Evolutionary conservation across 2,113 vertebrate species (phyloP), one percentile per base, ranked within the genome.

Genomic region (Indicator indicator): DNA sequence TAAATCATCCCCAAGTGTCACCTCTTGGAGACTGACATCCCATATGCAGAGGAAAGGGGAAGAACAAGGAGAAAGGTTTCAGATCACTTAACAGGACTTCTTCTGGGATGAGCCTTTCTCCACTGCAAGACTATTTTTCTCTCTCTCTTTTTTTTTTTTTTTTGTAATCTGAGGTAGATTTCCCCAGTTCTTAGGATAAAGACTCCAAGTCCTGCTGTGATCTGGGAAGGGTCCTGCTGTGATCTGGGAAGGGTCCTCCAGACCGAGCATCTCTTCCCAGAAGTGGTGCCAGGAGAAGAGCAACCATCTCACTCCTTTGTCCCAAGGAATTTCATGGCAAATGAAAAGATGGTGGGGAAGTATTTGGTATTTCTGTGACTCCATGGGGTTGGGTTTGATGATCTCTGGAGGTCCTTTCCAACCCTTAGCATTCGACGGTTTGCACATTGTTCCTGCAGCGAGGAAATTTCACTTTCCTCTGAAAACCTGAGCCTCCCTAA

Each of bases 381-480:
- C 42, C 42, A 44, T 44, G 42, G 42, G 42, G 42, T 44, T 44
- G 42, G 15, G 42, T 13, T 16, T 6, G 42, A 44, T 44, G 42
- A 16, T 44, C 42, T 44, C 42, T 16, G 42, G 42, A 16, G 42
- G 42, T 44, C 42, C 42, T 14, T 44, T 44, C 42, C 42, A 44
- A 16, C 42, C 42, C 42, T 44, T 44, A 76, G 26, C 44, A 19
- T 14, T 17, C 16, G 44, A 18, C 52, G 44, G 30, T 44, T 72
- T 36, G 33, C 55, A 6, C 78, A 7, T 86, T 24, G 9, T 56
- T 90, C 86, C 60, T 27, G 23, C 23, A 82, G 60, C 20, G 83
- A 67, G 91, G 92, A 93, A 89, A 97, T 94, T 92, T 92, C 95
- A 82, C 90, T 93, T 96, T 95, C 92, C 93, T 72, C 80, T 91